phyloP scores from a whole-genome alignment of 2,113 vertebrate genomes.

The Euleptes europaea region DNA sequence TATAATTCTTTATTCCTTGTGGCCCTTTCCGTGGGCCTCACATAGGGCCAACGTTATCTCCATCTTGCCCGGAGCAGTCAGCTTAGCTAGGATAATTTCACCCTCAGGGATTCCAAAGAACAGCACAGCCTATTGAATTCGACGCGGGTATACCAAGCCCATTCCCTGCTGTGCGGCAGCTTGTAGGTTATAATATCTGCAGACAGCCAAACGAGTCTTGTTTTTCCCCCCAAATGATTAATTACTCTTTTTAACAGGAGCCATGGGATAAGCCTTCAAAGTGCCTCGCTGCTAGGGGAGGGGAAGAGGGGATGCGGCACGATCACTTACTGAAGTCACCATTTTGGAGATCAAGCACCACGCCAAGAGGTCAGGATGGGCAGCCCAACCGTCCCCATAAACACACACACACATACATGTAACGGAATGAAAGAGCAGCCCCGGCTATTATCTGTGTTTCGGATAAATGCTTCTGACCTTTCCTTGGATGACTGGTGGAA shows the following conservation, averaged over 20 bases:
- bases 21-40: background rate
- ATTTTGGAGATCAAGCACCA: fast-evolving
- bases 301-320: fast-evolving
- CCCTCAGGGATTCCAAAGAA: fast-evolving
- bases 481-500: conserved; percentile 16
- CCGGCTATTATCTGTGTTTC: background rate
- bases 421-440: background rate
- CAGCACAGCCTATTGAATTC: fast-evolving
- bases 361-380: fast-evolving
- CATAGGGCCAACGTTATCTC: background rate
- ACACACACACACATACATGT: background rate
- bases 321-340: background rate
- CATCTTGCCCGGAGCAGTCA: background rate
- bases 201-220: conserved; percentile 39
- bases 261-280: background rate
- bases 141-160: background rate
- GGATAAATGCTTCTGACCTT: conserved; percentile 15
- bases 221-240: conserved; percentile 43
- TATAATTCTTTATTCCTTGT: background rate
- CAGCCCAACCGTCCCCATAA: background rate
- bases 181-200: conserved; percentile 45
- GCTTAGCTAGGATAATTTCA: fast-evolving
- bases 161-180: conserved; percentile 16
- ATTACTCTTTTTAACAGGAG: conserved; percentile 37
- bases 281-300: background rate